phyloP scores from a whole-genome alignment of 2,797 vertebrate species.

The Enoplosus armatus region DNA sequence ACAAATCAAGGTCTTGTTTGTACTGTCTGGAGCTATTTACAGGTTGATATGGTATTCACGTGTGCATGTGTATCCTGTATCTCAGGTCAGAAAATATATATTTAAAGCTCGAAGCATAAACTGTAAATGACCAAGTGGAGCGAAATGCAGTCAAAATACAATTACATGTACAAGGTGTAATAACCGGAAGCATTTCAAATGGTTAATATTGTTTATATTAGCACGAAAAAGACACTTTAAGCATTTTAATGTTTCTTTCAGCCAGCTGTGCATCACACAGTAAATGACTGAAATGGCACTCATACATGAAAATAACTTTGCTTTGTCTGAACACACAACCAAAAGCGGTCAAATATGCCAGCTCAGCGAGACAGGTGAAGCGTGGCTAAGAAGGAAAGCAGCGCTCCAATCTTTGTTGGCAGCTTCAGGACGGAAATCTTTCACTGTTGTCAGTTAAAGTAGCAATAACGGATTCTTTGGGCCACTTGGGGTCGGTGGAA shows the following conservation, averaged over 20 bases:
- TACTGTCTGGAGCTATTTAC: conserved; percentile 65
- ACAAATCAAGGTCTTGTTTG: conserved; percentile 77
- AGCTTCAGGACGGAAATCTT: too few relatives aligned
- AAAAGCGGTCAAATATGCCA: not conserved
- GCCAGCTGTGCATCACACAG: too few relatives aligned
- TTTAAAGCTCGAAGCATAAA: conserved; percentile 3
- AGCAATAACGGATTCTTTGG: too few relatives aligned
- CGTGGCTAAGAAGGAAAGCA: not conserved
- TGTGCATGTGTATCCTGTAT: not conserved
- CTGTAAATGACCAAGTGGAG: not conserved
- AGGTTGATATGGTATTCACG: conserved; percentile 34
- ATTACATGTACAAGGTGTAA: not conserved
- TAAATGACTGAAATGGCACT: not conserved
- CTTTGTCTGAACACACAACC: too few relatives aligned
- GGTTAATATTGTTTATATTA: not conserved
- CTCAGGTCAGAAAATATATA: conserved; percentile 29
- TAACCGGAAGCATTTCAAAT: not conserved
- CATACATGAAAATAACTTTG: not conserved
- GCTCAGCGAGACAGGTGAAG: not conserved
- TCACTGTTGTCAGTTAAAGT: too few relatives aligned
- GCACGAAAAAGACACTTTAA: not conserved
- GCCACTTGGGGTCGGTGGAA: too few relatives aligned
- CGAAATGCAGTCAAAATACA: not conserved
- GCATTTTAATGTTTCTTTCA: not conserved
- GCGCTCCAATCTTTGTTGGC: not conserved